phyloP scores from a whole-genome alignment of 2,113 vertebrate species.

The Leptobrachium ailaonicum region DNA sequence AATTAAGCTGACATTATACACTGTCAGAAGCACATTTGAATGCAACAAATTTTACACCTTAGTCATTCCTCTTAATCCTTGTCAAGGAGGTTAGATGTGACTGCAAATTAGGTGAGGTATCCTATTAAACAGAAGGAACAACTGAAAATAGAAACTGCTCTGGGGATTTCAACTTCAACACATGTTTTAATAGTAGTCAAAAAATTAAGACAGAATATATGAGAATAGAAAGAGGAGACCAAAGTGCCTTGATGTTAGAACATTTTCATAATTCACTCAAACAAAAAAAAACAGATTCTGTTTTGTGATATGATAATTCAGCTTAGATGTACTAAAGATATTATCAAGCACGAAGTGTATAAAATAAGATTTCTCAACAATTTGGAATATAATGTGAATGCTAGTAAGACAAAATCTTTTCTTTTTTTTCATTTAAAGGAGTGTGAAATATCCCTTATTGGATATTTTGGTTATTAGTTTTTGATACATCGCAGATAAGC shows the following conservation, averaged over 20 bases:
- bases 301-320: neutral
- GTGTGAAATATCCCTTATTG: too few species aligned
- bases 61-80: constrained; percentile 27
- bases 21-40: constrained; percentile 10
- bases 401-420: too few species aligned
- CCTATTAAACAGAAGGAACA: constrained; percentile 8
- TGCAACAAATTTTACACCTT: constrained; percentile 33
- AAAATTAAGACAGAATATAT: neutral
- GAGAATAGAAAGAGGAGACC: neutral
- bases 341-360: too few species aligned
- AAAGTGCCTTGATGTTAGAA: constrained; percentile 32
- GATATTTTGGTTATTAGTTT: too few species aligned
- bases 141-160: neutral
- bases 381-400: too few species aligned
- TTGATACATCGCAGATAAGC: too few species aligned
- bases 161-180: neutral
- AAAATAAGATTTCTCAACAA: too few species aligned
- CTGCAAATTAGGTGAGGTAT: neutral
- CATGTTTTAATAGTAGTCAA: neutral
- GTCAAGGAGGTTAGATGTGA: constrained; percentile 2
- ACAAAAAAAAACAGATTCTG: neutral
- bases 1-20: constrained; percentile 47
- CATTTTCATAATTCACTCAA: constrained; percentile 14
- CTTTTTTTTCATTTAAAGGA: too few species aligned
- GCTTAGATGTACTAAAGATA: neutral